A percentile compares a stretch with the other conserved stretches of the same genome.
Evolutionary conservation across 2,888 invertebrate genomes (phyloP).

Genomic region (Danaus chrysippus): DNA sequence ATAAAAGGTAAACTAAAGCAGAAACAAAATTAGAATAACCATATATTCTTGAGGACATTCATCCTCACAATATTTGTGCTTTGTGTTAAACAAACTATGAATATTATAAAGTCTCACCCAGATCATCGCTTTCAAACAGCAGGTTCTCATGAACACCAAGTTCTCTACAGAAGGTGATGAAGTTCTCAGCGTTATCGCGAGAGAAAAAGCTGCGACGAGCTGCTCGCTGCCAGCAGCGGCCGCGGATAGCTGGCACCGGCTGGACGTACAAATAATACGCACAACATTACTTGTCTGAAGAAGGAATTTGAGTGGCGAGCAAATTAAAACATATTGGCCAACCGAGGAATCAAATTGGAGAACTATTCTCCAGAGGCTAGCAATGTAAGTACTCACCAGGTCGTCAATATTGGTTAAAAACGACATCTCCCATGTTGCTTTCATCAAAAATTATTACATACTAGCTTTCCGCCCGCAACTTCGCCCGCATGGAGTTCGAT

Average conservation of each 20-base stretch:
- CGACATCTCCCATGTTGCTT: no score
- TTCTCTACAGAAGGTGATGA: constrained; percentile 90
- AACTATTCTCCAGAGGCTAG: neutral
- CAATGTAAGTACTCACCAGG: no score
- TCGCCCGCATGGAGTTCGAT: no score
- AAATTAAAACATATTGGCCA: neutral
- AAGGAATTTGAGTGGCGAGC: neutral
- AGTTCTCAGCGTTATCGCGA: constrained; percentile 93
- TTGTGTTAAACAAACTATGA: neutral
- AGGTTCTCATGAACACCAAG: constrained; percentile 92
- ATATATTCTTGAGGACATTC: no score
- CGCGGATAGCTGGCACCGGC: constrained; percentile 85
- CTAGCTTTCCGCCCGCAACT: no score
- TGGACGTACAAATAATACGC: constrained; percentile 44
- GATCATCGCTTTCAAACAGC: constrained; percentile 93
- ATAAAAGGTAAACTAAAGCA: no score
- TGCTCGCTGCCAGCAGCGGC: constrained; percentile 90
- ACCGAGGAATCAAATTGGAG: no score
- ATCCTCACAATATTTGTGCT: neutral
- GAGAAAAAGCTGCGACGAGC: constrained; percentile 92
- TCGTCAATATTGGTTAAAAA: no score
- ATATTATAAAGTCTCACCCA: constrained; percentile 80
- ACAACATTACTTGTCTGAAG: neutral
- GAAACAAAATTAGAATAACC: no score
- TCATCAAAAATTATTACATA: no score